Evolutionary conservation across 2,113 vertebrate genomes (phyloP).

Genomic region (Chaetops frenatus): DNA sequence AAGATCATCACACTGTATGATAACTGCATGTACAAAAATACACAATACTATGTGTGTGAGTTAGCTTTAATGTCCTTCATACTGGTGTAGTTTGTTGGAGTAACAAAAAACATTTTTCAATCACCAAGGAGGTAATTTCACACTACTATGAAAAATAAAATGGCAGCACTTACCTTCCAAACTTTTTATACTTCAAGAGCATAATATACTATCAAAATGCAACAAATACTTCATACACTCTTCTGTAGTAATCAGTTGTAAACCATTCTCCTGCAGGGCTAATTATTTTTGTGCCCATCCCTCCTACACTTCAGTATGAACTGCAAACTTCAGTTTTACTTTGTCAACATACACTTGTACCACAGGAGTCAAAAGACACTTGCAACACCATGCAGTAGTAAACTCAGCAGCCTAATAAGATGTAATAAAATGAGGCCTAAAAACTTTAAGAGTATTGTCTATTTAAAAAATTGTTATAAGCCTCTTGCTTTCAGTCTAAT

Average conservation of each 20-base stretch:
- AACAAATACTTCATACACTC: not conserved
- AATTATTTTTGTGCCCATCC: accelerated
- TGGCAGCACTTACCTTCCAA: not conserved
- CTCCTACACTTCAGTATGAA: not conserved
- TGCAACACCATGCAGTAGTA: not conserved
- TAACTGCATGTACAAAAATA: not conserved
- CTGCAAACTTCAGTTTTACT: not conserved
- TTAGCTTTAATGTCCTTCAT: not conserved
- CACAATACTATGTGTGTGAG: not conserved
- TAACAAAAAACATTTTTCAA: not conserved
- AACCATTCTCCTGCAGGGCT: not conserved
- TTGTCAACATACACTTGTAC: not conserved
- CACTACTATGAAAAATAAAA: not conserved
- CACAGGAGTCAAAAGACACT: not conserved
- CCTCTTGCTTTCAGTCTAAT: not conserved
- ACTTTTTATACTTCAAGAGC: not conserved
- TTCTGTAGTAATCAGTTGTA: not conserved
- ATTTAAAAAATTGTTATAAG: not conserved
- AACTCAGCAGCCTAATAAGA: not conserved
- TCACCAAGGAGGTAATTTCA: not conserved
- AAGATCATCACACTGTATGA: not conserved
- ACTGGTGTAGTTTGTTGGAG: not conserved
- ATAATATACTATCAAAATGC: not conserved
- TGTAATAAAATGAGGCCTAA: not conserved
- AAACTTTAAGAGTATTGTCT: not conserved